Base-by-base conservation (phyloP, 2,797 vertebrate species). In the Australoheros facetus region DNA sequence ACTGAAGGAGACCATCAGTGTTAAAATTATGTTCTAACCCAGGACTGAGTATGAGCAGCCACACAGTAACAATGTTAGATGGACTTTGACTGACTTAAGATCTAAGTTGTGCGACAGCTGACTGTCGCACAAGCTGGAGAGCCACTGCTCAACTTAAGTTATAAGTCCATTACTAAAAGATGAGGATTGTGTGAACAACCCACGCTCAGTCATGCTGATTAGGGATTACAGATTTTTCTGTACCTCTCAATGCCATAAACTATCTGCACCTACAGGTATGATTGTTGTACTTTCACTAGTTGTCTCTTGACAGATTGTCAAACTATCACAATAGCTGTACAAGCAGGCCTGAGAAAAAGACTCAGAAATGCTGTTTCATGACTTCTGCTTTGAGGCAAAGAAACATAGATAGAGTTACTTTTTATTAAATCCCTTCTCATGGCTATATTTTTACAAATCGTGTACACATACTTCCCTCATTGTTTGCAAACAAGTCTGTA, bases 61-160 rank as follows among this genome's bases (percentile, higher is more conserved):
- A 30, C 4, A 13, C 48, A 2, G 4, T 78, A 80, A 87, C 16
- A 5, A 34, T 79, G 59, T 87, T 82, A 83, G 53, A 45, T 1
- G 77, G 76, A 73, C 57, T 85, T 81, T 56, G 59, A 59, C 51
- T 66, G 19, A 66, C 39, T 48, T 66, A 48, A 48, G 62, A 48
- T 66, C 21, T n/a, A 7, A 66, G 30, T 73, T 74, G 82, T 90
- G 86, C 58, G 73, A 87, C 87, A 48, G 0, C 60, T 66, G 60
- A 26, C 39, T 48, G 39, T 3, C 23, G 42, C 23, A 45, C 39
- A 45, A 79, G 42, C 66, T 32, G 71, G 1, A 75, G 74, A 82
- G 70, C 23, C 13, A 19, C 7, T 57, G 76, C 23, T 66, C 9
- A 69, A 42, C 51, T 88, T 87, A 77, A 73, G 17, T 7, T 51